Percentiles rank a stretch among this genome's conserved stretches.
Evolutionary conservation across 53 echinoderm and acorn worm genomes (phyloP).

Genomic region (Arbacia lixula): DNA sequence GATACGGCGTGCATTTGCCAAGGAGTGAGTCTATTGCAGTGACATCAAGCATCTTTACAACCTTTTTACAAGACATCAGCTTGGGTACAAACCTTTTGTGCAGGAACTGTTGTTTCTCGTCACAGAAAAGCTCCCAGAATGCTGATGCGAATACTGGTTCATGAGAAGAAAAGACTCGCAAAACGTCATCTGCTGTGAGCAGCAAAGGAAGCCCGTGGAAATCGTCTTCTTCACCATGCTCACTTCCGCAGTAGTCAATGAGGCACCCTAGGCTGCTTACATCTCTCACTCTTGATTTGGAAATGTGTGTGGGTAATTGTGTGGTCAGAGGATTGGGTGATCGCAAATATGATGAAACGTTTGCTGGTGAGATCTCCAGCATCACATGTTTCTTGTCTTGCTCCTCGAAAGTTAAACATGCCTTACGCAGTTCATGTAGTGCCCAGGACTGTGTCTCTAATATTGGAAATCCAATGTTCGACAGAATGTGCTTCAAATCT

Average conservation of each 20-base stretch:
- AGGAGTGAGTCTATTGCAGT: not conserved
- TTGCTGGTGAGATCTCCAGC: not conserved
- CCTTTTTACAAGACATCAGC: slow-evolving; percentile 11
- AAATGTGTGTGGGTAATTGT: not conserved
- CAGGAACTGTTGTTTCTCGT: not conserved
- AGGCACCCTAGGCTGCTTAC: not conserved
- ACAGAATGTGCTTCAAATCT: no score
- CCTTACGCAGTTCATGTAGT: no score
- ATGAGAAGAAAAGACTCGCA: slow-evolving; percentile 6
- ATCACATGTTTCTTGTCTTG: slow-evolving; percentile 5
- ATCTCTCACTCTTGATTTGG: not conserved
- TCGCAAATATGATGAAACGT: not conserved
- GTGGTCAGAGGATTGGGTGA: slow-evolving; percentile 1
- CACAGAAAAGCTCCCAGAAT: not conserved
- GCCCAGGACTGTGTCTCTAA: no score
- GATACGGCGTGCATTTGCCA: not conserved
- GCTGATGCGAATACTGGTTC: not conserved
- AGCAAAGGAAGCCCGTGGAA: slow-evolving; percentile 22
- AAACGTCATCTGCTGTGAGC: not conserved
- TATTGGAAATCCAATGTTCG: no score
- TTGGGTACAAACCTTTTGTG: not conserved
- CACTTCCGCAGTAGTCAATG: not conserved
- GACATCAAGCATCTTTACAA: slow-evolving; percentile 23
- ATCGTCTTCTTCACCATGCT: not conserved
- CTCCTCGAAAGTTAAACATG: no score